These are phyloP conservation scores for Episyrphus balteatus DNA, from an alignment of 1,140 invertebrate genomes.

Conservation along the genomic window DNA sequence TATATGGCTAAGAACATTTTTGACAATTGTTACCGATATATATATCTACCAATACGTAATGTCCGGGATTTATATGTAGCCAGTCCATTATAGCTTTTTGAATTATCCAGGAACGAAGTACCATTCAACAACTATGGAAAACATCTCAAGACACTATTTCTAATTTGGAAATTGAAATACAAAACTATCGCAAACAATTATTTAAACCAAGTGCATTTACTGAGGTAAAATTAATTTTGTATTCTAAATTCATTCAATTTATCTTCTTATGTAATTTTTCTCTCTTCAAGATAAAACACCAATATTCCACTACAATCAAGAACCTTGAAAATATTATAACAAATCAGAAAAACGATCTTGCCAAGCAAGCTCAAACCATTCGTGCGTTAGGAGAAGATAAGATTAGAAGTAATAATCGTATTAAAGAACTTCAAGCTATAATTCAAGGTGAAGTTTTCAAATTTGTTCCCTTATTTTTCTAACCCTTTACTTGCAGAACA, in stretches of 20 bases:
- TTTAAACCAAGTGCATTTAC: slow-evolving; percentile 5
- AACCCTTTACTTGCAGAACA: slow-evolving; percentile 3
- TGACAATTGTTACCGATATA: too few relatives aligned
- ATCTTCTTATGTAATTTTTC: too few relatives aligned
- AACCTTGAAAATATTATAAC: slow-evolving; percentile 12
- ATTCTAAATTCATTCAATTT: too few relatives aligned
- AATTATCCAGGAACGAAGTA: background rate
- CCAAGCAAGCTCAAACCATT: slow-evolving; percentile 17
- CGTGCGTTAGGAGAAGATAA: slow-evolving; percentile 19
- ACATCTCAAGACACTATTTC: slow-evolving; percentile 19
- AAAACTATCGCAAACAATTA: slow-evolving; percentile 18
- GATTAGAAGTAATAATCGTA: slow-evolving; percentile 7
- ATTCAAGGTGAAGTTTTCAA: background rate
- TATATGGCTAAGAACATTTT: too few relatives aligned
- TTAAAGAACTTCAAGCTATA: slow-evolving; percentile 11
- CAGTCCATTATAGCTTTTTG: too few relatives aligned
- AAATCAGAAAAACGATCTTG: slow-evolving; percentile 13
- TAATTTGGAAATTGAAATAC: slow-evolving; percentile 22
- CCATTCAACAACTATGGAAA: slow-evolving; percentile 1
- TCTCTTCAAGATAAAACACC: slow-evolving; percentile 12
- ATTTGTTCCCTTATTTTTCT: background rate
- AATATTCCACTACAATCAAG: slow-evolving; percentile 11
- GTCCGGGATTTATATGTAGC: too few relatives aligned
- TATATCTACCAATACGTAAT: too few relatives aligned
- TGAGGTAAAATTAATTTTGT: too few relatives aligned